A percentile compares a stretch with the other conserved stretches of the same genome.
Conservation (phyloP, 2,888 invertebrate genomes). For the Archips crataeganus region DNA sequence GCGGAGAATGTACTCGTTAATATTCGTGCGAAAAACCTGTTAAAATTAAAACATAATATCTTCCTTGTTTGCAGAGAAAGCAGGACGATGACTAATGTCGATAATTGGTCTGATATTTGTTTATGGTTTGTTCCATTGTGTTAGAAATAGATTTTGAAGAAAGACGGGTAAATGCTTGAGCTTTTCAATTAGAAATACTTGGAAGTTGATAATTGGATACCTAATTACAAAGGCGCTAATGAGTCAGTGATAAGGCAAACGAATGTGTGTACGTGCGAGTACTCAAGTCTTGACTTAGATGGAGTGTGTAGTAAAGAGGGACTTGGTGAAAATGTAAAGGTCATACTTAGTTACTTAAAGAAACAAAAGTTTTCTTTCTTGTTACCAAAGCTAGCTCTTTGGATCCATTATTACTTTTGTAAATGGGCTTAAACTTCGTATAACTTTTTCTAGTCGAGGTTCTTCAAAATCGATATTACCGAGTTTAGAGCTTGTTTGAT, state of each 20-base stretch:
- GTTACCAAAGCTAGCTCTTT: too few relatives aligned
- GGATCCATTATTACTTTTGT: too few relatives aligned
- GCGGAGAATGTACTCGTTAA: conserved; percentile 34
- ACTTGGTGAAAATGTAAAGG: too few relatives aligned
- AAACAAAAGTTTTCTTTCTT: too few relatives aligned
- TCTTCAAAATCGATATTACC: too few relatives aligned
- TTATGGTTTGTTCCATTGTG: background rate
- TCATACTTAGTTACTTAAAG: too few relatives aligned
- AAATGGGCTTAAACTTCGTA: too few relatives aligned
- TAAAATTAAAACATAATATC: conserved; percentile 50
- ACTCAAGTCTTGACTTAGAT: background rate
- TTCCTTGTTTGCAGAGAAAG: conserved; percentile 49
- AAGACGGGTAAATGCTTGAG: conserved; percentile 25
- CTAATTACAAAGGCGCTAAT: conserved; percentile 61
- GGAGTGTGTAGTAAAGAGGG: background rate
- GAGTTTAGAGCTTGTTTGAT: too few relatives aligned
- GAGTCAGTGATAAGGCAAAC: conserved; percentile 59
- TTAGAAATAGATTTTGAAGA: conserved; percentile 31
- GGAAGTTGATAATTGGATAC: conserved; percentile 56
- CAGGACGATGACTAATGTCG: conserved; percentile 48
- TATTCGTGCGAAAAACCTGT: conserved; percentile 48
- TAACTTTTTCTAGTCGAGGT: too few relatives aligned
- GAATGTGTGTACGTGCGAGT: conserved; percentile 25
- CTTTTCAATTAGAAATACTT: conserved; percentile 14
- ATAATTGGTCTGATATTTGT: conserved; percentile 37